Conservation (phyloP, 2,888 invertebrate genomes). For the Miltochrista miniata region DNA sequence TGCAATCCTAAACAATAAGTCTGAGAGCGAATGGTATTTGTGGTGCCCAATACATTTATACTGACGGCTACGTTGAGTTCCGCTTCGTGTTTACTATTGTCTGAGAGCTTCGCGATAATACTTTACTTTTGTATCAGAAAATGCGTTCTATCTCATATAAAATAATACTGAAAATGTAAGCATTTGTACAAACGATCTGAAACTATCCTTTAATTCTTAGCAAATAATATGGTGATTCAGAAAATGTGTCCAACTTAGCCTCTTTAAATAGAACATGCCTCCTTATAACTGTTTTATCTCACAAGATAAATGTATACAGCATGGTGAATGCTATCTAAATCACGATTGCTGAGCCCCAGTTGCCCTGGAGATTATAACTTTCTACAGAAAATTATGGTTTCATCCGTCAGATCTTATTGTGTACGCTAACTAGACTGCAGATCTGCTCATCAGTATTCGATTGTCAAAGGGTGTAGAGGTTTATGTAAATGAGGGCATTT, state of each 20-base stretch:
- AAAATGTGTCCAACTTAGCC: constrained; percentile 5
- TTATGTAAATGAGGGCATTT: constrained; percentile 69
- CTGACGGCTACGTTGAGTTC: constrained; percentile 57
- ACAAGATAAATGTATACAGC: constrained; percentile 32
- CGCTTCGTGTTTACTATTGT: constrained; percentile 70
- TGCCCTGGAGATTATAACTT: constrained; percentile 45
- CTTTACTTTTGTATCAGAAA: constrained; percentile 63
- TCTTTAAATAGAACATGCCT: constrained; percentile 2
- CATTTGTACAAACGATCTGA: too few species aligned
- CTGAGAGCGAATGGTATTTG: constrained; percentile 62
- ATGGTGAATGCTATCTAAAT: constrained; percentile 34
- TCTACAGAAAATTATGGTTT: constrained; percentile 58
- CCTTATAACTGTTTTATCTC: constrained; percentile 26
- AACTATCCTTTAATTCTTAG: too few species aligned
- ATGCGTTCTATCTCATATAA: constrained; percentile 44
- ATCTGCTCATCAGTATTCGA: constrained; percentile 67
- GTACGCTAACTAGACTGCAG: constrained; percentile 52
- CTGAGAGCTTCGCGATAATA: constrained; percentile 69
- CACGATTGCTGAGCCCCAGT: constrained; percentile 35
- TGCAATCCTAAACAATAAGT: constrained; percentile 71
- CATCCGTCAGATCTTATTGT: constrained; percentile 52
- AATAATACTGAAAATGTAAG: constrained; percentile 46
- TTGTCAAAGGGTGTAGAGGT: constrained; percentile 60
- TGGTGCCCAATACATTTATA: constrained; percentile 71
- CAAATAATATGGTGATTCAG: constrained; percentile 40